phyloP scores from a whole-genome alignment of 2,888 invertebrate genomes.

The Volucella inanis region DNA sequence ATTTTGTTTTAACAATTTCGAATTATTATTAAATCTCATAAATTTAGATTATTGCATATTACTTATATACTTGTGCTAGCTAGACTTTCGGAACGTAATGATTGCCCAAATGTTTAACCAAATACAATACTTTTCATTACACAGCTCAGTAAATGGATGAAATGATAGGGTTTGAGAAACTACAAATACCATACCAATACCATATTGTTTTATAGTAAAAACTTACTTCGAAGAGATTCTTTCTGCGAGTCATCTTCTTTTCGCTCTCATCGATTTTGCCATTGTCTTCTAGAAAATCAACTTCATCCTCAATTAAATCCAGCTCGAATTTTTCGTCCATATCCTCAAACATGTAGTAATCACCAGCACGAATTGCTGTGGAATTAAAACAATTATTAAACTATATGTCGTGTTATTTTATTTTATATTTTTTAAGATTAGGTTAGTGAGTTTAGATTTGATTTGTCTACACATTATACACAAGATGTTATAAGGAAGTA shows the following conservation, averaged over 20 bases:
- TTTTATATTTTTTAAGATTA: conserved; percentile 3
- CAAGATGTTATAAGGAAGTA: conserved; percentile 4
- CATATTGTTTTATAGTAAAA: background rate
- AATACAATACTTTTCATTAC: background rate
- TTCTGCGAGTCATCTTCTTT: conserved; percentile 82
- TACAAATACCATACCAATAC: background rate
- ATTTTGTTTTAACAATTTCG: conserved; percentile 13
- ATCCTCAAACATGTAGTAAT: conserved; percentile 99
- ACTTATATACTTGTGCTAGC: too few species aligned
- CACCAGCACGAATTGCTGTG: conserved; percentile 97
- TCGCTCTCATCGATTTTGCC: conserved; percentile 81
- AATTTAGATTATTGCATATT: background rate
- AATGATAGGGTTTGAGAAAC: too few species aligned
- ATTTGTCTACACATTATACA: too few species aligned
- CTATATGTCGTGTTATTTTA: background rate
- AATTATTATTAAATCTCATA: conserved; percentile 7
- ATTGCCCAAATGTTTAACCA: too few species aligned
- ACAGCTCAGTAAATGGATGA: too few species aligned
- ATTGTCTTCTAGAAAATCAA: conserved; percentile 83
- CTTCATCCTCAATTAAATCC: conserved; percentile 86
- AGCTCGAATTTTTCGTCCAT: conserved; percentile 91
- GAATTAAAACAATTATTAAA: conserved; percentile 17
- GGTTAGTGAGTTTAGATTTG: too few species aligned
- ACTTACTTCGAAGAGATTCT: conserved; percentile 82
- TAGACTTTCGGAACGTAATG: too few species aligned